These are phyloP conservation scores for Macrocentrus cingulum DNA, from an alignment of 1,140 invertebrate genomes.

Conservation along the genomic window DNA sequence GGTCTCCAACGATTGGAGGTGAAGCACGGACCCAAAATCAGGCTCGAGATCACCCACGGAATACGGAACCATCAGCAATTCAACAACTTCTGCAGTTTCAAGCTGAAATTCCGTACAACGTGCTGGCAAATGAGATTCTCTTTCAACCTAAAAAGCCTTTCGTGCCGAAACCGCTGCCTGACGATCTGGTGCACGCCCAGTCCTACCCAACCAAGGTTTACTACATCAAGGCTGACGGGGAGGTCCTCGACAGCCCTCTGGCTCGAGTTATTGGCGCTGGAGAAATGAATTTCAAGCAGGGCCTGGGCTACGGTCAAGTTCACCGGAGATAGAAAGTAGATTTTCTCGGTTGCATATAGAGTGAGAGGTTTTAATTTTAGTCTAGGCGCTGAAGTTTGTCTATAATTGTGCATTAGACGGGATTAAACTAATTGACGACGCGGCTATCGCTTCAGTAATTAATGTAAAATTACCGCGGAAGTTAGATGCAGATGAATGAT, in stretches of 20 bases:
- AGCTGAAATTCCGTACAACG: conserved; percentile 51
- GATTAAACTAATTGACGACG: too few species aligned
- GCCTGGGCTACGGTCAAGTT: neutral
- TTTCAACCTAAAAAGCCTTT: conserved; percentile 48
- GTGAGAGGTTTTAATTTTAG: too few species aligned
- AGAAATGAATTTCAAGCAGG: conserved; percentile 8
- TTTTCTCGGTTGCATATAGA: too few species aligned
- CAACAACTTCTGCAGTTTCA: conserved; percentile 49
- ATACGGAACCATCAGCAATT: conserved; percentile 34
- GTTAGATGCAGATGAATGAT: neutral
- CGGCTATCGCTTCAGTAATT: neutral
- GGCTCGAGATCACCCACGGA: conserved; percentile 22
- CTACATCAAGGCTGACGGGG: conserved; percentile 34
- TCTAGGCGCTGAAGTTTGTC: too few species aligned
- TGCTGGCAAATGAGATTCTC: conserved; percentile 49
- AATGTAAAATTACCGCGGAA: neutral
- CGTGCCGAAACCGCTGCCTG: conserved; percentile 43
- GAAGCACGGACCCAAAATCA: conserved; percentile 21
- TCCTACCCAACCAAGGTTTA: conserved; percentile 49
- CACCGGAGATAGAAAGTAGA: neutral
- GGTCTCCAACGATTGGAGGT: conserved; percentile 2
- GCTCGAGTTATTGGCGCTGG: neutral
- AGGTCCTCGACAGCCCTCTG: conserved; percentile 19
- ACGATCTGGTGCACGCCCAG: conserved; percentile 35
- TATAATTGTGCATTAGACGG: too few species aligned